A percentile compares a stretch with the other conserved stretches of the same genome.
These are phyloP conservation scores for Catalaphyllia jardinei DNA, from an alignment of 64 coral and sea anemone species.

Conservation along the genomic window DNA sequence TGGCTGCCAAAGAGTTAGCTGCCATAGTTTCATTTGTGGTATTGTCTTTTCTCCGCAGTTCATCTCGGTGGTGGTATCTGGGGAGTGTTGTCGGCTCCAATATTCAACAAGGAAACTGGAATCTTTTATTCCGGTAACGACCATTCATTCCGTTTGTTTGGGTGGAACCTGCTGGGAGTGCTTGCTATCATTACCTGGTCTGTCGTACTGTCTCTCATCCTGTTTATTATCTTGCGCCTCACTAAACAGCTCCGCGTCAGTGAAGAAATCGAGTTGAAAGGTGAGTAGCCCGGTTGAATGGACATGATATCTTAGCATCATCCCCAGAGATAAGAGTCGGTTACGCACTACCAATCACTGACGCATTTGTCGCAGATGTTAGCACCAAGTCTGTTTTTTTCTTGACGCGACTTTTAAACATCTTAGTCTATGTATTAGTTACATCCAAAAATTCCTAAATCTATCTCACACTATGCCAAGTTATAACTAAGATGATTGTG, in stretches of 20 bases:
- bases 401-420: too few species aligned
- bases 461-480: too few species aligned
- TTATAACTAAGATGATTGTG: too few species aligned
- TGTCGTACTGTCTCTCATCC: slow-evolving; percentile 28
- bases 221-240: slow-evolving; percentile 64
- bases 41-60: slow-evolving; percentile 50
- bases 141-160: slow-evolving; percentile 62
- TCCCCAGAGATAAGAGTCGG: too few species aligned
- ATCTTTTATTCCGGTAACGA: slow-evolving; percentile 60
- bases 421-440: too few species aligned
- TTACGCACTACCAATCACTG: too few species aligned
- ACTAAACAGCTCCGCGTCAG: slow-evolving; percentile 46
- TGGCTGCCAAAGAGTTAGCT: too few species aligned
- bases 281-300: not conserved
- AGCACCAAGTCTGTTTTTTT: too few species aligned
- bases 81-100: slow-evolving; percentile 72
- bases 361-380: too few species aligned
- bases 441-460: too few species aligned
- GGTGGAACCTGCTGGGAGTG: slow-evolving; percentile 84
- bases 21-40: not conserved
- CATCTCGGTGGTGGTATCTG: slow-evolving; percentile 90
- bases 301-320: too few species aligned
- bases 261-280: slow-evolving; percentile 82
- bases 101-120: slow-evolving; percentile 75
- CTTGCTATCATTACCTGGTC: slow-evolving; percentile 76